Base-by-base conservation (phyloP, 1,140 invertebrate genomes). In the Samia ricini region DNA sequence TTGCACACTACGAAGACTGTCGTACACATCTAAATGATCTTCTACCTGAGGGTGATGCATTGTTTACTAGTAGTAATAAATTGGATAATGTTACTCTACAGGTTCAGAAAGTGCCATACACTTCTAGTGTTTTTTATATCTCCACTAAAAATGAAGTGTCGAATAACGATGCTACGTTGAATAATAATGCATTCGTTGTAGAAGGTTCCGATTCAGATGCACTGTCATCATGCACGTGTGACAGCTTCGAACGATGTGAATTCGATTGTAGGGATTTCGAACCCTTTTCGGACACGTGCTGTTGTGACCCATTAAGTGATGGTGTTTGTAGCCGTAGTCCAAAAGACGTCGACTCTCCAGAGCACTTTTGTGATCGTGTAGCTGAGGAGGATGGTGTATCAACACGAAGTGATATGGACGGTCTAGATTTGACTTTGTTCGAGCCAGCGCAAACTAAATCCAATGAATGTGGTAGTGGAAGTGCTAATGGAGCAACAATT, bases 361-460 rank as follows among this genome's bases (percentile, higher is more conserved):
- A 91, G 67, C 76, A 88, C 55, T 87, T 91, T 66, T 85, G 81
- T 68, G 83, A 85, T 56, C 76, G 85, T 60, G 75, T 77, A 19
- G 77, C 77, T 20, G 85, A 89, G 36, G 81, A 83, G 61, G 89
- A 91, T 62, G 86, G 87, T 26, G 83, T 88, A n/a, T 91, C 90
- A 6, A 75, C 80, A n/a, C 83, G 88, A 66, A 94, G 93, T 85
- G 93, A 94, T 83, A 93, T 94, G 92, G 93, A 94, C 65, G 93
- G 93, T 69, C 88, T 94, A 74, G 93, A 94, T 86, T 89, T 94
- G 69, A 90, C 93, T 24, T 85, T 94, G 51, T 94, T 94, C 84
- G 94, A 94, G 77, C 94, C 93, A 49, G 90, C 89, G 2, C 79
- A 82, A 64, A 70, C 76, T 18, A 91, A 92, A 60, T 80, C 77